Conservation (phyloP, 2,888 invertebrate species). For the Volucella inanis region DNA sequence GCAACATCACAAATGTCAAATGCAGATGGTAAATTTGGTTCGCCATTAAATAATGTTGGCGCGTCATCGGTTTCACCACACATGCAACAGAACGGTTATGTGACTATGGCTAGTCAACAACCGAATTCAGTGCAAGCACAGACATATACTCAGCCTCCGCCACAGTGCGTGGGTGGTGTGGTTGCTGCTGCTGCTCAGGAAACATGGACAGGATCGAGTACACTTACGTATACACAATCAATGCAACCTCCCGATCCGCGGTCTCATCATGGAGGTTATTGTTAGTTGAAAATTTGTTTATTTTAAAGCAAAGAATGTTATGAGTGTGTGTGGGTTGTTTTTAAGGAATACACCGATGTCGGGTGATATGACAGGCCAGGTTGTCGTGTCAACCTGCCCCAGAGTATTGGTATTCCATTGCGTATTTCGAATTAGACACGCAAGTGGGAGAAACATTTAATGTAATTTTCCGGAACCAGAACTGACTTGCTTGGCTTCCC, state of each 20-base stretch:
- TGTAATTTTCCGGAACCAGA: no score
- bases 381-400: constrained; percentile 95
- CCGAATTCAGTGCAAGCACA: constrained; percentile 81
- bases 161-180: constrained; percentile 73
- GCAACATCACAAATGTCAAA: constrained; percentile 80
- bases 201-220: constrained; percentile 95
- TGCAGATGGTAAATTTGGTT: constrained; percentile 79
- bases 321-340: background rate
- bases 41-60: constrained; percentile 77
- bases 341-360: constrained; percentile 81
- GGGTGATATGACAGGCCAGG: constrained; percentile 80
- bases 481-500: no score
- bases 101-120: constrained; percentile 77
- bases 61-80: constrained; percentile 79
- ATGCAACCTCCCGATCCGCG: constrained; percentile 90
- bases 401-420: constrained; percentile 99
- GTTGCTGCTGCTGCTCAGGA: constrained; percentile 84
- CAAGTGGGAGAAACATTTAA: constrained; percentile 97
- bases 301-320: background rate
- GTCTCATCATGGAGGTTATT: constrained; percentile 86
- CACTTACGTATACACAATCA: constrained; percentile 95
- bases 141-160: constrained; percentile 80
- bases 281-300: constrained; percentile 83
- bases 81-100: constrained; percentile 83
- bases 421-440: constrained; percentile 99